Evolutionary conservation across 1,140 invertebrate genomes (phyloP), one percentile per base, ranked within the genome.

Genomic region (Sweltsa coloradensis): DNA sequence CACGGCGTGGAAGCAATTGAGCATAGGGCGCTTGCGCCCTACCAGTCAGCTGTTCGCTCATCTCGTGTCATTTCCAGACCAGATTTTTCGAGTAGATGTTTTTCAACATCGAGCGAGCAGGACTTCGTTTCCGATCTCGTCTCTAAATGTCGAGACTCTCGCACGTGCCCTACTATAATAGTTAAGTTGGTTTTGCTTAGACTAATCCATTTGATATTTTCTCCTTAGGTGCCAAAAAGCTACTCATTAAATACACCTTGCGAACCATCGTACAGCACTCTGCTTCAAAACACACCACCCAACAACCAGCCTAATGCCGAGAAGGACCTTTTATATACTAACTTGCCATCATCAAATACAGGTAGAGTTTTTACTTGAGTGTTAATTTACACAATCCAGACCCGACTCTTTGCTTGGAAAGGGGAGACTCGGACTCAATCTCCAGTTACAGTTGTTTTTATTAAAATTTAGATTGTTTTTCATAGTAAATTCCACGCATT

Each of bases 161-260:
- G 23, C n/a, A n/a, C 13, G 11, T 6, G 31, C 16, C 14, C 21
- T 41, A 4, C n/a, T 9, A 2, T 31, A 24, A 18, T n/a, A 29
- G 37, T 51, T 3, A 22, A n/a, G 40, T n/a, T 50, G 39, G 13
- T 22, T 50, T 37, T 49, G 21, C 18, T 36, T 34, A 37, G 9
- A 25, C 24, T 24, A 19, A 16, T 34, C 18, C 13, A 18, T 47
- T 22, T 26, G 27, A 18, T 22, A 6, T 51, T 41, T 36, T 16
- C 47, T 52, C 56, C 55, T 24, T 41, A 72, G 69, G 67, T 73
- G 56, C 70, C 70, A 40, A 68, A 71, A 62, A 73, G 69, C 62
- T 70, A 70, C 23, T 62, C 61, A 2, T 56, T 73, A 53, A 70
- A 72, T 62, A 61, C 60, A 22, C 62, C 67, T n/a, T 58, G 65